Percentiles rank a stretch among this genome's conserved stretches.
These are phyloP conservation scores for Upupa epops DNA, from an alignment of 2,113 vertebrate genomes.

Conservation along the genomic window DNA sequence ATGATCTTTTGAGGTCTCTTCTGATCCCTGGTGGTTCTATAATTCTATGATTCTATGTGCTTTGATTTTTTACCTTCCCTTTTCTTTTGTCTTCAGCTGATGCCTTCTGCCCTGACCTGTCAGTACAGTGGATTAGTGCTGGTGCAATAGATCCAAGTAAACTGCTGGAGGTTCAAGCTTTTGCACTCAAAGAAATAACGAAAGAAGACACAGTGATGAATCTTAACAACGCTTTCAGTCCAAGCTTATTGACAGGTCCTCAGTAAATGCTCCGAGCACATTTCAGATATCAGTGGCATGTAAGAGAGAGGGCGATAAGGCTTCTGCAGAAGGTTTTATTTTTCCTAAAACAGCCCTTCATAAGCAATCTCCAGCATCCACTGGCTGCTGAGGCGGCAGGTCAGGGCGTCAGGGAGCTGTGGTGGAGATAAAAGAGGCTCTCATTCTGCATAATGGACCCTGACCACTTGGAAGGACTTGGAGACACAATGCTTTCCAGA, in stretches of 20 bases:
- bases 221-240: neutral
- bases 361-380: neutral
- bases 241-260: neutral
- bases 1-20: no score
- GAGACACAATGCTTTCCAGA: neutral
- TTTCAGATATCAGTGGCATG: fast-evolving
- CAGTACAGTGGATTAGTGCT: neutral
- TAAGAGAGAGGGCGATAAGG: neutral
- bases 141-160: neutral
- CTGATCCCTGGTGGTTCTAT: no score
- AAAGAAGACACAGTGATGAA: neutral
- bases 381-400: neutral
- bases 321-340: neutral
- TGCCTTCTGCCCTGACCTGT: neutral
- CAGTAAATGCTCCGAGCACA: neutral
- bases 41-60: no score
- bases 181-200: neutral
- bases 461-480: neutral
- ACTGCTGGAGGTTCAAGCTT: neutral
- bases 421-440: neutral
- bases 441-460: fast-evolving
- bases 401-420: neutral
- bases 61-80: neutral
- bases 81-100: neutral
- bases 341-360: neutral